These are phyloP conservation scores for Thalassarche chlororhynchos DNA, from an alignment of 2,113 vertebrate species.

Conservation along the genomic window DNA sequence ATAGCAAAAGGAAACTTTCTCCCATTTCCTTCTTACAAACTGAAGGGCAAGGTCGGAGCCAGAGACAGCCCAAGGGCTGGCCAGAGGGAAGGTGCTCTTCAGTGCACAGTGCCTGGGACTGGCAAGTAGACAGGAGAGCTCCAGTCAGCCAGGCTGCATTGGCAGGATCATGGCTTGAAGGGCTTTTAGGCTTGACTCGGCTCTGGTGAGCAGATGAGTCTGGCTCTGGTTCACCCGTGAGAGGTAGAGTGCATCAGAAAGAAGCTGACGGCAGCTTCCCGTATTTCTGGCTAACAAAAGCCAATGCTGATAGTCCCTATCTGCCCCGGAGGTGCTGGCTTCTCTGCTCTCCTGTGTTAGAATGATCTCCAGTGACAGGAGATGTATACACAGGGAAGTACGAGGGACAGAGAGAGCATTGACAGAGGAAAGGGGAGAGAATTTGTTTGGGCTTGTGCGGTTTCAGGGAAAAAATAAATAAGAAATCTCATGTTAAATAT, in stretches of 20 bases:
- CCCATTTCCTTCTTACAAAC: neutral
- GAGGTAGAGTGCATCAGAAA: neutral
- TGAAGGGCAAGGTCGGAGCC: neutral
- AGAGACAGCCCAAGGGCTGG: neutral
- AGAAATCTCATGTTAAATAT: neutral
- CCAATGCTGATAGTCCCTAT: too few species aligned
- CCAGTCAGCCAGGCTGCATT: neutral
- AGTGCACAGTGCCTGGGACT: neutral
- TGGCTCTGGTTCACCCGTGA: neutral
- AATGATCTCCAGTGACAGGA: neutral
- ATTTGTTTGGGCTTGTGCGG: neutral
- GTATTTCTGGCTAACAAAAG: neutral
- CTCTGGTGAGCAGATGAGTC: neutral
- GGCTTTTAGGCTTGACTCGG: neutral
- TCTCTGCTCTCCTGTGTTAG: fast-evolving
- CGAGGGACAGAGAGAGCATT: neutral
- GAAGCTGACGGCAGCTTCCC: neutral
- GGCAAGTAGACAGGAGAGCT: neutral
- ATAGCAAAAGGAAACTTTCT: neutral
- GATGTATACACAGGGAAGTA: too few species aligned
- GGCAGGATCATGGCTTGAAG: neutral
- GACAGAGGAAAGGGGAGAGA: neutral
- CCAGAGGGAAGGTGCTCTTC: neutral
- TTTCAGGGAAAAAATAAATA: neutral
- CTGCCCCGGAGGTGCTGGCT: neutral